Percentiles rank a stretch among this genome's conserved stretches.
Evolutionary conservation across 2,113 vertebrate species (phyloP).

Genomic region (Plotosus lineatus): DNA sequence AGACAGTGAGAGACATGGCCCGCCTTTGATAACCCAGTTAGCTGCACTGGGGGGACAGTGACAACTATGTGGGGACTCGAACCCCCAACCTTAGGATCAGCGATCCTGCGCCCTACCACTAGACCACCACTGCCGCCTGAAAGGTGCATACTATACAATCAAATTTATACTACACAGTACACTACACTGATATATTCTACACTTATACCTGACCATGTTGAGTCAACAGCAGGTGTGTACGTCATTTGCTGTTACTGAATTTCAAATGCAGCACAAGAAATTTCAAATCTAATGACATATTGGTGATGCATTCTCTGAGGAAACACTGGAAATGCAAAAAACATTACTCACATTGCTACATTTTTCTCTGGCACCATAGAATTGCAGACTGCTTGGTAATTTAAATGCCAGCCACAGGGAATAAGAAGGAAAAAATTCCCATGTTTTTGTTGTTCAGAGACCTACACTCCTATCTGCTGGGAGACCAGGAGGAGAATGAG

Average conservation of each 20-base stretch:
- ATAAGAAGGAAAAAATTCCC: neutral
- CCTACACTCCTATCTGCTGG: slow-evolving; percentile 95
- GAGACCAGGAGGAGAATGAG: slow-evolving; percentile 95
- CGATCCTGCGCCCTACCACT: no score
- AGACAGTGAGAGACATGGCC: no score
- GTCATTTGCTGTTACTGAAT: neutral
- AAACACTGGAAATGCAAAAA: neutral
- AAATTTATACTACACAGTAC: no score
- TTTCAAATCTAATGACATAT: neutral
- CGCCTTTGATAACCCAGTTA: no score
- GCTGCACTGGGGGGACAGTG: no score
- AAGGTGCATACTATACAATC: no score
- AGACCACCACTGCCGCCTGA: no score
- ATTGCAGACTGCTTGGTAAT: neutral
- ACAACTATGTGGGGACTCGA: no score
- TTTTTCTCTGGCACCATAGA: neutral
- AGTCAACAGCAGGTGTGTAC: neutral
- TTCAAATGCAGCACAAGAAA: neutral
- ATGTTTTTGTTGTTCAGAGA: slow-evolving; percentile 71
- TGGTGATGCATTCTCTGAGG: neutral
- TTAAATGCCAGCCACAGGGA: neutral
- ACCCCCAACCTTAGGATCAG: no score
- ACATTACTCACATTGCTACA: no score
- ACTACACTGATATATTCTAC: no score
- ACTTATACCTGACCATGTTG: neutral